Percentiles rank a stretch among this genome's conserved stretches.
Evolutionary conservation across 2,797 vertebrate genomes (phyloP).

Genomic region (Hoplostethus mediterraneus): DNA sequence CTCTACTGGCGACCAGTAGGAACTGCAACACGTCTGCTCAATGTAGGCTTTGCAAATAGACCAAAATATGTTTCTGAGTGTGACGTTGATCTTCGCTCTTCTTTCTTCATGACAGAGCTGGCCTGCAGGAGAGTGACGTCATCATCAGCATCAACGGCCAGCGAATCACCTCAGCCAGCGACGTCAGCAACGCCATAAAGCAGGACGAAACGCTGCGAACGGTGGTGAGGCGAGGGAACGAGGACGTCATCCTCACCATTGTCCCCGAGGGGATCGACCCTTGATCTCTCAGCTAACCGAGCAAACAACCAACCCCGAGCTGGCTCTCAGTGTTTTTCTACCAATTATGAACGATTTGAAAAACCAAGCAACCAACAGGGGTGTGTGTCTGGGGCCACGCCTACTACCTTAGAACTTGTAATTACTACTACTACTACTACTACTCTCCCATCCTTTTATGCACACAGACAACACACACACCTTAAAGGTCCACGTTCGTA

Average conservation of each 20-base stretch:
- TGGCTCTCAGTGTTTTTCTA: constrained; percentile 77
- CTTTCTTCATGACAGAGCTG: constrained; percentile 84
- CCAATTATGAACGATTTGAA: constrained; percentile 61
- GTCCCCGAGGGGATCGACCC: constrained; percentile 92
- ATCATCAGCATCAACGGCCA: constrained; percentile 98
- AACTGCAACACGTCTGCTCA: no score
- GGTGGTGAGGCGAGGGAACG: constrained; percentile 94
- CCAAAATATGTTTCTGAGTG: no score
- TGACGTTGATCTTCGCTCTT: no score
- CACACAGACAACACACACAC: constrained; percentile 1
- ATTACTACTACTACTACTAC: constrained; percentile 43
- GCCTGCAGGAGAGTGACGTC: constrained; percentile 93
- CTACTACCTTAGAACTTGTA: constrained; percentile 53
- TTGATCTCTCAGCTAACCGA: constrained; percentile 79
- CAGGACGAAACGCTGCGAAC: constrained; percentile 86
- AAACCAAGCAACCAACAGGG: constrained; percentile 16
- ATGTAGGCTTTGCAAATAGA: no score
- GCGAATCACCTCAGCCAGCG: constrained; percentile 88
- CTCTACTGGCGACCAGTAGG: no score
- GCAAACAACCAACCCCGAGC: constrained; percentile 69
- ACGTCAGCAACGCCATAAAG: constrained; percentile 93
- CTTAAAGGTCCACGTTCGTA: constrained; percentile 4
- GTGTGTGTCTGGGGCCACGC: constrained; percentile 56
- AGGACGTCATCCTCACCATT: constrained; percentile 92
- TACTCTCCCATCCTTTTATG: background rate